Evolutionary conservation across 2,888 invertebrate genomes (phyloP), one percentile per base, ranked within the genome.

Genomic region (Caenorhabditis sp.): DNA sequence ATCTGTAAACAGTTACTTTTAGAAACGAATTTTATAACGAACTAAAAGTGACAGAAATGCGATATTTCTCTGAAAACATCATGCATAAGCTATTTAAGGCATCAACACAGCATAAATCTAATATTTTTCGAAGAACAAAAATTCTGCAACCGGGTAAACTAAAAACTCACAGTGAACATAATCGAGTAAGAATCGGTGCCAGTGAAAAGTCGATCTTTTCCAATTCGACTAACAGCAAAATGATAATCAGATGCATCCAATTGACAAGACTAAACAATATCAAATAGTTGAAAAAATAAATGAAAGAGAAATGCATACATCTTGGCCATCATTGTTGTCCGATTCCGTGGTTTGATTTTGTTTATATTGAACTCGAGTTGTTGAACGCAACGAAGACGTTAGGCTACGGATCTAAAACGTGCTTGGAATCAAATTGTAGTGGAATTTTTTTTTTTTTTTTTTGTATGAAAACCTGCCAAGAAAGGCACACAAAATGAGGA

Each of bases 361-460:
- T 23, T 61, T 70, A 27, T 59, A 25, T 38, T 67, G 62, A 36
- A 66, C 49, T 38, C 67, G 68, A 38, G 75, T 64, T 17, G 79
- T 79, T 21, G 82, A 82, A 49, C 82, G 77, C 17, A 82, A 73
- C 21, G 82, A 77, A n/a, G 82, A 82, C 61, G 77, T 80, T 70
- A 82, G 61, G 69, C 72, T 82, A 69, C 82, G 77, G 38, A 82
- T 79, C 82, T 82, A 73, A 63, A 61, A 20, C 49, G 56, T 26
- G 56, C 52, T 52, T 23, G 23, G 20, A 17, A 50, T 4, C 7
- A 12, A n/a, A 50, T 4, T 50, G 17, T 50, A 12, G n/a, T 17
- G 50, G 3, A 12, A 10, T n/a, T 14, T 50, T 50, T 50, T n/a
- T 17, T n/a, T 4, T 4, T 4, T n/a, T 50, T 50, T 50, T 50